phyloP scores from a whole-genome alignment of 2,113 vertebrate species.

The Cebidichthys violaceus region DNA sequence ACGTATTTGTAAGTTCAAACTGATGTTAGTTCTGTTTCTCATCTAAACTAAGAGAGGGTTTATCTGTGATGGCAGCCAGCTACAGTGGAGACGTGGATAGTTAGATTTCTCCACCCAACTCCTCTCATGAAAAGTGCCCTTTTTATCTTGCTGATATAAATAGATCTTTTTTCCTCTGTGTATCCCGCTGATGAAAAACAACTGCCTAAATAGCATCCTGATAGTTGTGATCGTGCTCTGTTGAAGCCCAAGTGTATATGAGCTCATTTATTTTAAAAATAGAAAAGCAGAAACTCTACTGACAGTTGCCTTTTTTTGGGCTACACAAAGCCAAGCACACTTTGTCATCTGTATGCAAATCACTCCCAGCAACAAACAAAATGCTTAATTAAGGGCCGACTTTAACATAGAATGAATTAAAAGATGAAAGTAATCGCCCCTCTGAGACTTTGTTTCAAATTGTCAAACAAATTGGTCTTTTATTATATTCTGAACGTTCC shows the following conservation, averaged over 20 bases:
- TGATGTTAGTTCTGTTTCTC: conserved; percentile 7
- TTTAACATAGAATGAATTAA: conserved; percentile 52
- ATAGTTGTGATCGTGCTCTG: conserved; percentile 20
- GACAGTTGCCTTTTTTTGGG: conserved; percentile 35
- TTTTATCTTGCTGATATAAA: conserved; percentile 59
- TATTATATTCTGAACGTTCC: conserved; percentile 42
- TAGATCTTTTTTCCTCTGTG: conserved; percentile 41
- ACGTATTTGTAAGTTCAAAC: conserved; percentile 5
- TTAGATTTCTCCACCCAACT: conserved; percentile 13
- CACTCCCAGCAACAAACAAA: conserved; percentile 47
- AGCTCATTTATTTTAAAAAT: conserved; percentile 30
- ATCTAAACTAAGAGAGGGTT: conserved; percentile 14
- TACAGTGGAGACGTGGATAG: conserved; percentile 13
- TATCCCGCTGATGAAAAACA: conserved; percentile 20
- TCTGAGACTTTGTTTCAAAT: conserved; percentile 59
- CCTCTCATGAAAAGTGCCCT: conserved; percentile 6
- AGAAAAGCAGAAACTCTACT: conserved; percentile 29
- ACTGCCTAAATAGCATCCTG: conserved; percentile 28
- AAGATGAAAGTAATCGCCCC: conserved; percentile 56
- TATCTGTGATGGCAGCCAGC: conserved; percentile 7
- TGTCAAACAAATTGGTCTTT: conserved; percentile 57
- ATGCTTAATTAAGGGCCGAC: conserved; percentile 40
- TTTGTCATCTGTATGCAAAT: conserved; percentile 62
- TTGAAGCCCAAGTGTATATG: conserved; percentile 13
- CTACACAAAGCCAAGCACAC: conserved; percentile 9